Base-by-base conservation (phyloP, 2,113 vertebrate genomes). In the Paradisaea rubra region DNA sequence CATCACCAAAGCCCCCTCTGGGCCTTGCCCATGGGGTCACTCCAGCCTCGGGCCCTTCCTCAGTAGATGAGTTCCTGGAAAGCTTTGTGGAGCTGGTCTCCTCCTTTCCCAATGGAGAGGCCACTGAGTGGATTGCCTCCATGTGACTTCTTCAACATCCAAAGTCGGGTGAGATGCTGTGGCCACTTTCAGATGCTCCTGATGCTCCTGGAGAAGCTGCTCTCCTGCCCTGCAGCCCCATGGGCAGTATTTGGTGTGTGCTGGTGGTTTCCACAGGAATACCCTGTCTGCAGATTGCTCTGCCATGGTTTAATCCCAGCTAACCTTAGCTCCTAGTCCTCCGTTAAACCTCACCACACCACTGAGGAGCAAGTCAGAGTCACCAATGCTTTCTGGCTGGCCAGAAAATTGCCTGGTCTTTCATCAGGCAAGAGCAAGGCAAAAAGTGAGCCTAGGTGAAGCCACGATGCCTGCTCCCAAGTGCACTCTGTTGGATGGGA, bases 61-160 rank as follows among this genome's bases (percentile, higher is more conserved):
- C 45, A 27, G 61, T 23, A 81, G 47, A 65, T 20, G 5, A 66
- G 7, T 15, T 27, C 11, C 14, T 66, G 50, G 13, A 53, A 83
- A 47, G 7, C 25, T 76, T 59, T 28, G 9, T 33, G 37, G 63
- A 80, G 6, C 21, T 64, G 20, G 3, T 68, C 5, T 69, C 12
- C n/a, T 73, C 20, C n/a, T 81, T 86, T 5, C 11, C 7, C 42
- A 50, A 8, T 19, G 22, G 19, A 47, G 3, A 83, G 1, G 6
- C 24, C 33, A 16, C 13, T 77, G 0, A 0, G 9, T 6, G 5
- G 25, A 71, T 13, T 4, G 10, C 13, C 20, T 60, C 18, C 50
- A 27, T 5, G 24, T 30, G 64, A 42, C 11, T 88, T 49, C 27
- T 60, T 20, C 33, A 39, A 13, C 14, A 44, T 31, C 23, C 42